Evolutionary conservation across 2,888 invertebrate species (phyloP), one percentile per base, ranked within the genome.

Genomic region (Glaucopsyche alexis): DNA sequence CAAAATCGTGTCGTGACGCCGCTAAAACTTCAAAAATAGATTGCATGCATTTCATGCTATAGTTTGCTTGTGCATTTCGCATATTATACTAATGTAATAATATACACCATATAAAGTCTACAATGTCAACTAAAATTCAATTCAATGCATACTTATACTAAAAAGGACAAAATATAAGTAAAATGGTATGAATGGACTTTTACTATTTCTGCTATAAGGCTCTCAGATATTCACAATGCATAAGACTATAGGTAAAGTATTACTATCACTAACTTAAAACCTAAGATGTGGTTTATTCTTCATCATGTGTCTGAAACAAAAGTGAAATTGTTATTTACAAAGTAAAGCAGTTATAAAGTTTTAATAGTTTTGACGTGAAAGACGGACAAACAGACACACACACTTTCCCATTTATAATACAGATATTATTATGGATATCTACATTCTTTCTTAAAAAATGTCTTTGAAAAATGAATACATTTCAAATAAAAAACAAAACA

Each of bases 271-370:
- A 79, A 82, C 82, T 88, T 90, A 96, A 87, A 96, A 97, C 82
- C 97, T 94, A 81, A 98, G 94, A 85, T 97, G 97, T 52, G 97
- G 96, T 86, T 98, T 98, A 90, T 96, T 95, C 88, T 98, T 97
- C 89, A 96, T 94, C 94, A 98, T 97, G 88, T 97, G 96, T 86
- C 97, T 97, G 94, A 91, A 95, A 87, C 90, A 87, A 91, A 79
- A 75, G 11, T 55, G 2, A 71, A 60, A 42, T 49, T 49, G 47
- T 47, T 49, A 49, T 49, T 49, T 49, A 2, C 3, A 49, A 4
- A 47, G 47, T 11, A 7, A 47, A 47, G 47, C 8, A 47, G 5
- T n/a, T n/a, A n/a, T n/a, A n/a, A n/a, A n/a, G n/a, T n/a, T n/a
- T n/a, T n/a, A n/a, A n/a, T n/a, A n/a, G n/a, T n/a, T n/a, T n/a